Evolutionary conservation across 2,113 vertebrate genomes (phyloP).

Genomic region (Pteruthius melanotis): DNA sequence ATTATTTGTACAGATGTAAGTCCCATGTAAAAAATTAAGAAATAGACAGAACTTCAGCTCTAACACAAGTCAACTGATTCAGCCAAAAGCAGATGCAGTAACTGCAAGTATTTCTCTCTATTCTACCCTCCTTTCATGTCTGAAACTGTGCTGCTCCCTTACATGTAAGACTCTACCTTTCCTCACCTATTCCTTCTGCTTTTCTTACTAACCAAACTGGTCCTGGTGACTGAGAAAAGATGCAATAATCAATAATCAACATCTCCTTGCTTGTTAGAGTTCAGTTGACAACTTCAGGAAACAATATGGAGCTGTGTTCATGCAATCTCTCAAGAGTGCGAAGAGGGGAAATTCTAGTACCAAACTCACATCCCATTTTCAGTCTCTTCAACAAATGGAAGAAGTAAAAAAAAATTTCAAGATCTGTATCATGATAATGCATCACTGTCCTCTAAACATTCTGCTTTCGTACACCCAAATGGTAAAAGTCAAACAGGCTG

Average conservation of each 20-base stretch:
- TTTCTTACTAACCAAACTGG: neutral
- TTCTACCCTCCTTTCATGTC: neutral
- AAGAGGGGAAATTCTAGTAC: neutral
- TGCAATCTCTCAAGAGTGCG: neutral
- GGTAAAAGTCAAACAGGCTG: neutral
- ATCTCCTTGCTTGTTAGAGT: neutral
- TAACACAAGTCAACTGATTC: neutral
- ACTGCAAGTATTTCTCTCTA: neutral
- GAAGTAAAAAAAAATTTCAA: neutral
- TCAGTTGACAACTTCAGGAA: neutral
- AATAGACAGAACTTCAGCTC: neutral
- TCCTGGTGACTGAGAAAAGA: neutral
- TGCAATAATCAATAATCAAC: neutral
- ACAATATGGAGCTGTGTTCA: neutral
- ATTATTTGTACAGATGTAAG: slow-evolving; percentile 24
- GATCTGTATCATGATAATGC: neutral
- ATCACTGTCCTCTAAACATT: neutral
- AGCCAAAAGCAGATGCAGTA: neutral
- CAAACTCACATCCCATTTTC: neutral
- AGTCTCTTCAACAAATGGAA: neutral
- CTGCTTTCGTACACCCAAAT: neutral
- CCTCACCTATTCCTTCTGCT: neutral
- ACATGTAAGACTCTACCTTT: neutral
- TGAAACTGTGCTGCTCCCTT: neutral
- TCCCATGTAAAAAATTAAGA: neutral